Conservation (phyloP, 2,888 invertebrate species). For the Cataglyphis albicans region DNA sequence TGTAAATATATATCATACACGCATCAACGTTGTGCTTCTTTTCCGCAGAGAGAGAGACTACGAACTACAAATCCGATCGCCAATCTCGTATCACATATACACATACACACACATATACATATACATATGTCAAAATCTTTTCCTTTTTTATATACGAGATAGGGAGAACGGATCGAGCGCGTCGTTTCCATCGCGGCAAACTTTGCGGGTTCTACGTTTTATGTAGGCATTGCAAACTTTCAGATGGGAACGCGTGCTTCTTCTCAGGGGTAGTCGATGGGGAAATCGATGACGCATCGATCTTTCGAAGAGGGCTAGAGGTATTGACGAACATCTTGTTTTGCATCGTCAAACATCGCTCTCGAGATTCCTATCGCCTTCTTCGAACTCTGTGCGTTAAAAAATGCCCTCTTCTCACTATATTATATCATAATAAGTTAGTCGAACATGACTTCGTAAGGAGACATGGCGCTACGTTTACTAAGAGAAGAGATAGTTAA, state of each 20-base stretch:
- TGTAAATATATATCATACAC: conserved; percentile 46
- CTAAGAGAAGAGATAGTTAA: conserved; percentile 55
- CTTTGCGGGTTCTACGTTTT: conserved; percentile 80
- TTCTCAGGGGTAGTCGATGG: conserved; percentile 30
- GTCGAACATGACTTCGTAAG: conserved; percentile 57
- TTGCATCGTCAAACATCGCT: conserved; percentile 57
- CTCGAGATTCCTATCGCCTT: conserved; percentile 55
- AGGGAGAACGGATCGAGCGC: conserved; percentile 37
- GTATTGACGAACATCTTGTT: conserved; percentile 39
- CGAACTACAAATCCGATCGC: conserved; percentile 32
- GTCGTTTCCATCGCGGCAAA: conserved; percentile 65
- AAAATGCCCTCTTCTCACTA: conserved; percentile 28
- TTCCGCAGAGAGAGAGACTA: conserved; percentile 39
- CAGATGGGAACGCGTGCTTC: conserved; percentile 61
- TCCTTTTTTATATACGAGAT: conserved; percentile 24
- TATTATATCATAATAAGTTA: conserved; percentile 69
- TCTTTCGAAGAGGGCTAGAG: conserved; percentile 7
- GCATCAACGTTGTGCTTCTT: conserved; percentile 47
- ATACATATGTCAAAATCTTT: background rate
- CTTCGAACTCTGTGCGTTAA: conserved; percentile 13
- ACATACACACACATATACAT: background rate
- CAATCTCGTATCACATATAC: conserved; percentile 24
- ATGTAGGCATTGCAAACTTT: conserved; percentile 79
- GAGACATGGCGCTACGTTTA: conserved; percentile 44
- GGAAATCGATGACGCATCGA: conserved; percentile 11